A percentile compares a stretch with the other conserved stretches of the same genome.
Conservation (phyloP, 2,888 invertebrate genomes). For the Strigamia crassipes region DNA sequence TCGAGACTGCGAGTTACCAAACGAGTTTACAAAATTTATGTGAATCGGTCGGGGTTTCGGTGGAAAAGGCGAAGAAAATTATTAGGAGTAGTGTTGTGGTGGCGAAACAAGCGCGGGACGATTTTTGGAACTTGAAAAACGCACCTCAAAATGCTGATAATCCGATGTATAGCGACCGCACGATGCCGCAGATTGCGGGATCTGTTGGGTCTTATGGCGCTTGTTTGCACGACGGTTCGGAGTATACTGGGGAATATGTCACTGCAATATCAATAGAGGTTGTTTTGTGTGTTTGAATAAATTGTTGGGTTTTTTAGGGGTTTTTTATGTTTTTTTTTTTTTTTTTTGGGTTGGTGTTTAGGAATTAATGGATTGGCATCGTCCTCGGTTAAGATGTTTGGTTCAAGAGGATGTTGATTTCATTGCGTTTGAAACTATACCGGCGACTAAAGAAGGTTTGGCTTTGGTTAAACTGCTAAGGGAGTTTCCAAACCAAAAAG, state of each 20-base stretch:
- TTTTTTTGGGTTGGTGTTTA: conserved; percentile 54
- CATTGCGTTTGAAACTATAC: conserved; percentile 89
- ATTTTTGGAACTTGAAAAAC: conserved; percentile 43
- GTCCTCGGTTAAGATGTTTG: conserved; percentile 76
- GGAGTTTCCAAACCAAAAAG: conserved; percentile 76
- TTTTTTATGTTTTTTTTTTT: neutral
- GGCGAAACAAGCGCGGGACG: no score
- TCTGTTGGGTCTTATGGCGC: conserved; percentile 94
- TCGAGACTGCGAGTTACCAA: conserved; percentile 89
- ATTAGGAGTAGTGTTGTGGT: conserved; percentile 63
- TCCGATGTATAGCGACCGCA: neutral
- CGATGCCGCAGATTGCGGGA: conserved; percentile 73
- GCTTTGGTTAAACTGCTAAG: conserved; percentile 77
- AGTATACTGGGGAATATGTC: conserved; percentile 78
- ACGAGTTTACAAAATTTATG: conserved; percentile 75
- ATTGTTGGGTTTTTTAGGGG: no score
- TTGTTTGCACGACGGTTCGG: conserved; percentile 85
- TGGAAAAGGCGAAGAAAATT: conserved; percentile 71
- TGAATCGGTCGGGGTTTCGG: conserved; percentile 71
- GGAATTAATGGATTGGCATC: conserved; percentile 81
- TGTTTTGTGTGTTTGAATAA: neutral
- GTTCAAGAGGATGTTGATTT: conserved; percentile 81
- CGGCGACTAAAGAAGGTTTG: conserved; percentile 80
- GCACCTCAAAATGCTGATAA: neutral
- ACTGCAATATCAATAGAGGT: conserved; percentile 55